phyloP scores from a whole-genome alignment of 1,140 invertebrate species.

The Coboldia fuscipes region DNA sequence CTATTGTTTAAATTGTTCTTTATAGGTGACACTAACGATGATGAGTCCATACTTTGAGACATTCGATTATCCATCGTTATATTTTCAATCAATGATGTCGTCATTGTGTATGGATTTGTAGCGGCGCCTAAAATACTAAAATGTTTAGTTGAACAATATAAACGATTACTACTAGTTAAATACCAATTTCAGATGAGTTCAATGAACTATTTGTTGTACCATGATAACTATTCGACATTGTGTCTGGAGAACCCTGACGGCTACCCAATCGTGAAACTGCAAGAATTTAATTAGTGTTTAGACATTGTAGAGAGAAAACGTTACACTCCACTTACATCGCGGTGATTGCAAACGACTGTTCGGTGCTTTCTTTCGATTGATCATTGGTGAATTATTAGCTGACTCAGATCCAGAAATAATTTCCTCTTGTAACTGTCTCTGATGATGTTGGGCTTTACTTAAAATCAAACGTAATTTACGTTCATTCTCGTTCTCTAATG shows the following conservation, averaged over 20 bases:
- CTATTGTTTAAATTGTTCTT: no score
- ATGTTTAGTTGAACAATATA: no score
- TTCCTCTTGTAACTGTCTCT: constrained; percentile 53
- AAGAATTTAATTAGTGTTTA: constrained; percentile 3
- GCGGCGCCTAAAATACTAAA: no score
- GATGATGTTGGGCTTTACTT: constrained; percentile 76
- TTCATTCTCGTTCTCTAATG: constrained; percentile 63
- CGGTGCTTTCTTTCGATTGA: constrained; percentile 13
- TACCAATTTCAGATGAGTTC: no score
- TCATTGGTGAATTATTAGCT: constrained; percentile 18
- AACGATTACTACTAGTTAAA: no score
- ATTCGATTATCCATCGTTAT: constrained; percentile 28
- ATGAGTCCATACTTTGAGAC: constrained; percentile 44
- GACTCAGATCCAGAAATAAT: constrained; percentile 20
- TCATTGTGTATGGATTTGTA: no score
- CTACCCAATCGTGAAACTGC: constrained; percentile 24
- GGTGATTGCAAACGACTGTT: constrained; percentile 20
- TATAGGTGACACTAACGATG: no score
- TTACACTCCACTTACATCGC: constrained; percentile 10
- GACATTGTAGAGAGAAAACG: background rate
- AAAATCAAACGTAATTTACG: constrained; percentile 64
- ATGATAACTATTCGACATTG: constrained; percentile 46
- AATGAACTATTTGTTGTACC: constrained; percentile 24
- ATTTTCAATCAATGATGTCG: constrained; percentile 19
- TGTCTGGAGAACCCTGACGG: constrained; percentile 40